Base-by-base conservation (phyloP, 2,113 vertebrate species). In the Callipepla squamata region DNA sequence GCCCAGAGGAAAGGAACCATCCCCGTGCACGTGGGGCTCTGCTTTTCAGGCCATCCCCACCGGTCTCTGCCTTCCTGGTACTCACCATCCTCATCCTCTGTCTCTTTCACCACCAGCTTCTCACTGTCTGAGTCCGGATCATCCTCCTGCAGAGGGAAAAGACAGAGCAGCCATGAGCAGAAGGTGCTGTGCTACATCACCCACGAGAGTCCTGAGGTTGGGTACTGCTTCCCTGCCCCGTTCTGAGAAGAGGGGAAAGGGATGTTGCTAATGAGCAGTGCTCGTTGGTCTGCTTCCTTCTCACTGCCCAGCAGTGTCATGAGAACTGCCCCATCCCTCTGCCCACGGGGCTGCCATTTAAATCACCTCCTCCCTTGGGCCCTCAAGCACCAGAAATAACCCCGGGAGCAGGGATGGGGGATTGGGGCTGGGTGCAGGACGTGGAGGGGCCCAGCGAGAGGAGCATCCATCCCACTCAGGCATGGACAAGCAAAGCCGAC, bases 11-110 rank as follows among this genome's bases (percentile, higher is more conserved):
- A 84, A 45, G 70, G 92, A 32, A 42, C 19, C 25, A 11, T 7
- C 21, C 57, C 40, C n/a, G 53, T 3, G 61, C 13, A 23, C 38
- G 19, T 0, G 44, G 10, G n/a, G 30, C 84, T 53, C 62, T 53
- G 45, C 57, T n/a, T 61, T 53, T 50, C 20, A 20, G 38, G 14
- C 8, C n/a, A 36, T 69, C 32, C 47, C 45, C 2, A 1, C 55
- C 47, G 51, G 23, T 20, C 40, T 26, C 48, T 80, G 67, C 6
- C 45, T 72, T 73, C 32, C 57, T 67, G 2, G 48, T 51, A 96
- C 96, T 97, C 79, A 97, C 97, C 97, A 72, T 97, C 96, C 58
- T 97, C 97, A 78, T 96, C 88, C 68, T 96, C 97, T 0, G 94
- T 86, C 69, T 97, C 96, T 58, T 77, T 97, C 87, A 96, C 93